Evolutionary conservation across 2,797 vertebrate genomes (phyloP).

Genomic region (Acipenser oxyrinchus): DNA sequence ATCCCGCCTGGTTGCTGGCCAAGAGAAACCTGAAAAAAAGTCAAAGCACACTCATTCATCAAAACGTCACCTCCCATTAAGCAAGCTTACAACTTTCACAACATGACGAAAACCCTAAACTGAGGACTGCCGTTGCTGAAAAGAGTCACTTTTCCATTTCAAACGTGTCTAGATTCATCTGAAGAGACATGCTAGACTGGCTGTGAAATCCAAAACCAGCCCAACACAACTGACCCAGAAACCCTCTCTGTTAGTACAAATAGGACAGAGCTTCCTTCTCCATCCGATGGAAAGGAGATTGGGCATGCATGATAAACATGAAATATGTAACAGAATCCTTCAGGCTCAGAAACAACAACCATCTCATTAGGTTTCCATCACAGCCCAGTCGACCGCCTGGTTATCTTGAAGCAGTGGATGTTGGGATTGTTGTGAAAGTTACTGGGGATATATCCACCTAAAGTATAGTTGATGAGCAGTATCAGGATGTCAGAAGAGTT

Average conservation of each 20-base stretch:
- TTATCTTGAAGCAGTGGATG: too few relatives aligned
- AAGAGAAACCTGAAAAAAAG: conserved; percentile 57
- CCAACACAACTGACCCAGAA: conserved; percentile 56
- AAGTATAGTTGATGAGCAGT: too few relatives aligned
- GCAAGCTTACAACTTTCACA: conserved; percentile 22
- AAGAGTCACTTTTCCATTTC: conserved; percentile 7
- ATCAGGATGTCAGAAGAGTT: too few relatives aligned
- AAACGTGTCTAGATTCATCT: conserved; percentile 24
- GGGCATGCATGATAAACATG: conserved; percentile 8
- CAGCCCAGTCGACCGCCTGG: background rate
- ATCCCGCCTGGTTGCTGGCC: conserved; percentile 41
- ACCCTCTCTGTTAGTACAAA: conserved; percentile 40
- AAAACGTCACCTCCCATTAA: conserved; percentile 30
- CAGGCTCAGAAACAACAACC: too few relatives aligned
- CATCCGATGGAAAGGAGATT: conserved; percentile 15
- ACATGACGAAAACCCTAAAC: background rate
- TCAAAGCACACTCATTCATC: conserved; percentile 30
- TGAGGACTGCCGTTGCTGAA: too few relatives aligned
- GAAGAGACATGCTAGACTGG: conserved; percentile 53
- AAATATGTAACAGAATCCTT: conserved; percentile 13
- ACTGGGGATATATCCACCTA: too few relatives aligned
- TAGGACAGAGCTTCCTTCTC: conserved; percentile 44
- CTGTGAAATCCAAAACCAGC: conserved; percentile 64
- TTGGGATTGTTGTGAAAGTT: too few relatives aligned
- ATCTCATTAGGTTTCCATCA: background rate